These are phyloP conservation scores for Merodon equestris DNA, from an alignment of 2,888 invertebrate species.

Conservation along the genomic window DNA sequence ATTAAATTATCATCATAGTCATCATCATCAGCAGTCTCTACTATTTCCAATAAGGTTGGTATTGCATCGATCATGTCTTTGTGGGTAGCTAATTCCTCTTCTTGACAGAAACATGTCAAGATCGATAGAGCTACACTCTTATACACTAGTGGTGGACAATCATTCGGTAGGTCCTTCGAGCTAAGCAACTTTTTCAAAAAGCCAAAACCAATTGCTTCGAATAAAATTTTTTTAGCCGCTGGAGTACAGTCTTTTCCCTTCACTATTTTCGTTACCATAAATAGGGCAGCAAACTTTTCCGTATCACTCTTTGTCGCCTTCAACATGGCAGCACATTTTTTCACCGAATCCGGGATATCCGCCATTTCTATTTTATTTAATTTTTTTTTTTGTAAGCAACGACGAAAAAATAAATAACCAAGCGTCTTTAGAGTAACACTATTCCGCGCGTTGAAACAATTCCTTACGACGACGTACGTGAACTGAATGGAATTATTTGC, in stretches of 20 bases:
- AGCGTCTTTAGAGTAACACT: constrained; percentile 15
- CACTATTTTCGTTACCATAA: constrained; percentile 94
- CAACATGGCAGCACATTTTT: constrained; percentile 90
- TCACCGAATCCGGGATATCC: constrained; percentile 87
- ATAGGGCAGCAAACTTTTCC: constrained; percentile 93
- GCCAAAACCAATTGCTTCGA: constrained; percentile 93
- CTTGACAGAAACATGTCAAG: constrained; percentile 91
- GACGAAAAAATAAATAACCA: constrained; percentile 31
- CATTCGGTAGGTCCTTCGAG: constrained; percentile 88
- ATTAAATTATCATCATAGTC: constrained; percentile 92
- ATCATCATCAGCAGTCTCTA: constrained; percentile 90
- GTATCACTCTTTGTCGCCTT: constrained; percentile 91
- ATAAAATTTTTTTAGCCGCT: constrained; percentile 88
- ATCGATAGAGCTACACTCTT: constrained; percentile 94
- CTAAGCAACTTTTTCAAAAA: constrained; percentile 90
- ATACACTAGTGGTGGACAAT: constrained; percentile 93
- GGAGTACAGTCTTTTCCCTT: constrained; percentile 89
- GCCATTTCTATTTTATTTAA: constrained; percentile 72
- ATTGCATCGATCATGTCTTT: constrained; percentile 91
- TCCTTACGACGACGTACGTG: constrained; percentile 48
- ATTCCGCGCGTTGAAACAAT: constrained; percentile 46
- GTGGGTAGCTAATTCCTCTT: constrained; percentile 88
- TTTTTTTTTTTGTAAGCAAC: constrained; percentile 28
- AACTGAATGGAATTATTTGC: constrained; percentile 64
- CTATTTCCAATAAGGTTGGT: constrained; percentile 90